Percentiles rank a stretch among this genome's conserved stretches.
Evolutionary conservation across 2,888 invertebrate genomes (phyloP).

Genomic region (Mesorhabditis sp.): DNA sequence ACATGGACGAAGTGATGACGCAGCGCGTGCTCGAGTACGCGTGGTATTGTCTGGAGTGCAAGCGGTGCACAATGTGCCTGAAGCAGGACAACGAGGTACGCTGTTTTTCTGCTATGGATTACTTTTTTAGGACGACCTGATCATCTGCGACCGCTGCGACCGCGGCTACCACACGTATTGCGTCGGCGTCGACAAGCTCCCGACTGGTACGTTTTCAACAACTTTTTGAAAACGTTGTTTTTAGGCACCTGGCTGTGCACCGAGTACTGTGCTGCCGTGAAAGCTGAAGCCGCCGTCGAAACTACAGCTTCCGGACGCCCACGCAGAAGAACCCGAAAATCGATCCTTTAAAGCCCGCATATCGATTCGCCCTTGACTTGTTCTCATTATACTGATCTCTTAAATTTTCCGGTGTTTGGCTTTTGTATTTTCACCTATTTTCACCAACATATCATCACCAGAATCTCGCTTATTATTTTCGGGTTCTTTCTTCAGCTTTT

Average conservation of each 20-base stretch:
- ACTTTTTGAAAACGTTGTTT: not conserved
- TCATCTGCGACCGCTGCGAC: constrained; percentile 90
- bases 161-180: constrained; percentile 89
- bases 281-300: not conserved
- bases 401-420: too few relatives aligned
- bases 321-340: not conserved
- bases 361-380: too few relatives aligned
- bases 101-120: too few relatives aligned
- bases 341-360: too few relatives aligned
- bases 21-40: constrained; percentile 72
- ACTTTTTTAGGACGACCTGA: constrained; percentile 89
- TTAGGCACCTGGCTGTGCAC: not conserved
- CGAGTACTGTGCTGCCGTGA: not conserved
- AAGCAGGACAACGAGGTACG: constrained; percentile 73
- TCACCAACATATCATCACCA: too few relatives aligned
- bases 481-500: too few relatives aligned
- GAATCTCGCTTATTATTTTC: too few relatives aligned
- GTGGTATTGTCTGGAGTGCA: constrained; percentile 92
- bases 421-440: too few relatives aligned
- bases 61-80: constrained; percentile 79
- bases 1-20: constrained; percentile 78
- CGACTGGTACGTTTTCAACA: constrained; percentile 70
- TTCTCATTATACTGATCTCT: too few relatives aligned
- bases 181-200: constrained; percentile 76
- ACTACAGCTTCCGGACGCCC: not conserved